phyloP scores from a whole-genome alignment of 1,140 invertebrate genomes.

The Nasonia vitripennis region DNA sequence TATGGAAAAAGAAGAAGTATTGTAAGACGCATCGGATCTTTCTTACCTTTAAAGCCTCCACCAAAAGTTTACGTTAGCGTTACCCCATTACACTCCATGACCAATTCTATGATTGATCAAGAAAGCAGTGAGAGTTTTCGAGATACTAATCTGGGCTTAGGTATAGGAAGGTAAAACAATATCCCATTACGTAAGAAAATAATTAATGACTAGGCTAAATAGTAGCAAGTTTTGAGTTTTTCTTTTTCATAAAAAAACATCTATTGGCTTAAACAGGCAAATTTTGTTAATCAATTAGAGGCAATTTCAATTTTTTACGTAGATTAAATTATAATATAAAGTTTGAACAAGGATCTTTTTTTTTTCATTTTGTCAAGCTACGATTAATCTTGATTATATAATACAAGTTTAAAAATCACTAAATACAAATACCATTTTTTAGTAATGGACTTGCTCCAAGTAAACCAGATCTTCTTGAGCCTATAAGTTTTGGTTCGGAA shows the following conservation, averaged over 20 bases:
- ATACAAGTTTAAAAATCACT: constrained; percentile 8
- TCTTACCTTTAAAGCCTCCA: constrained; percentile 70
- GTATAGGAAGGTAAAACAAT: constrained; percentile 61
- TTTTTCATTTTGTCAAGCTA: not conserved
- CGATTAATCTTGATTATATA: not conserved
- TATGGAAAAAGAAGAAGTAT: constrained; percentile 72
- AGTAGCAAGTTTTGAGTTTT: constrained; percentile 31
- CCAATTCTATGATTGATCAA: constrained; percentile 73
- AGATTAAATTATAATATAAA: not conserved
- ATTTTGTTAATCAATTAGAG: constrained; percentile 20
- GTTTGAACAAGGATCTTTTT: not conserved
- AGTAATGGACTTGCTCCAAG: constrained; percentile 66
- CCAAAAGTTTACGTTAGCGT: constrained; percentile 74
- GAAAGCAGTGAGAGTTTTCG: constrained; percentile 62
- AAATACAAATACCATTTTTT: constrained; percentile 21
- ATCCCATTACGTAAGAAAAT: constrained; percentile 24
- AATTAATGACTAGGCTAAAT: not conserved
- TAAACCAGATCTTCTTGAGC: constrained; percentile 72
- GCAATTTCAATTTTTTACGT: constrained; percentile 8
- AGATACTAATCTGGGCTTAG: constrained; percentile 62
- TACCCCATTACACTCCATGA: constrained; percentile 73
- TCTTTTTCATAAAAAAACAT: constrained; percentile 19
- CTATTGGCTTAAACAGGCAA: constrained; percentile 6
- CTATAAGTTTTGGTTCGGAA: constrained; percentile 74
- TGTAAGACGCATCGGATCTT: constrained; percentile 70